A percentile compares a stretch with the other conserved stretches of the same genome.
These are phyloP conservation scores for Anneissia japonica DNA, from an alignment of 35 echinoderm and acorn worm genomes.

Conservation along the genomic window DNA sequence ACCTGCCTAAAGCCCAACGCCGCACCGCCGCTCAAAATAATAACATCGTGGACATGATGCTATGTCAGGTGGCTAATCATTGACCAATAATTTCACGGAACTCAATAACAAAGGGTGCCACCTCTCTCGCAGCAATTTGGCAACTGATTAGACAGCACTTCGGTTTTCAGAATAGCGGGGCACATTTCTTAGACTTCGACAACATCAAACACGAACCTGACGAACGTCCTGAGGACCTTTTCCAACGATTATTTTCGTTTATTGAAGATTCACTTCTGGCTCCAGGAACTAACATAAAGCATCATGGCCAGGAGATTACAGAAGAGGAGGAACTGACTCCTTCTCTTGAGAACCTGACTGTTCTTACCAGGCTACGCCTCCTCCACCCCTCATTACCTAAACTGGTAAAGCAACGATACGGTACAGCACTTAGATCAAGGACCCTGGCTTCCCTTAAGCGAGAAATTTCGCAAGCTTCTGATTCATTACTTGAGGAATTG, in stretches of 20 bases:
- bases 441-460: constrained; percentile 49
- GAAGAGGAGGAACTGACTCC: constrained; percentile 65
- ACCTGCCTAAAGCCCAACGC: background rate
- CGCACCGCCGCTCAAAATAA: constrained; percentile 22
- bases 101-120: constrained; percentile 25
- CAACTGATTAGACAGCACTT: constrained; percentile 34
- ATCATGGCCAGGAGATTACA: constrained; percentile 35
- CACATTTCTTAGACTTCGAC: constrained; percentile 25
- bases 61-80: constrained; percentile 49
- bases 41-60: constrained; percentile 31
- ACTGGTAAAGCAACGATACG: constrained; percentile 59
- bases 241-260: constrained; percentile 31
- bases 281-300: constrained; percentile 19
- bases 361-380: constrained; percentile 53
- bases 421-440: constrained; percentile 22
- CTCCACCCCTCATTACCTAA: constrained; percentile 34
- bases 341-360: constrained; percentile 56
- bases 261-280: constrained; percentile 30
- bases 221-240: constrained; percentile 48
- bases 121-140: constrained; percentile 38
- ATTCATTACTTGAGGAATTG: constrained; percentile 40
- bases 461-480: constrained; percentile 53
- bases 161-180: constrained; percentile 36
- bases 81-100: constrained; percentile 42
- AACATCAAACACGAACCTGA: constrained; percentile 23